These are phyloP conservation scores for Fissipunctia ypsillon DNA, from an alignment of 2,888 invertebrate species.

Conservation along the genomic window DNA sequence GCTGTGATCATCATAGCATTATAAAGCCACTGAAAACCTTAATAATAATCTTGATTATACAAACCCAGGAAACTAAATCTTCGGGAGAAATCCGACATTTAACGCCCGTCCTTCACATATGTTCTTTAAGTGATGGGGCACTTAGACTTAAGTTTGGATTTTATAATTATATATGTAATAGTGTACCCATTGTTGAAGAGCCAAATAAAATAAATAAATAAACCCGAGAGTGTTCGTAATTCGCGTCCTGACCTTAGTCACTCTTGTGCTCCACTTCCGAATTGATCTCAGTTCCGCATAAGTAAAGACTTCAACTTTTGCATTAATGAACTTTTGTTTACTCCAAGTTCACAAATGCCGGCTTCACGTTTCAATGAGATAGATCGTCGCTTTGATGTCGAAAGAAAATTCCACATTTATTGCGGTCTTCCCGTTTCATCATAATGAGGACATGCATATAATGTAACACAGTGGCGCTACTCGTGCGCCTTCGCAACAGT, in stretches of 20 bases:
- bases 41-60: background rate
- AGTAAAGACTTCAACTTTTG: background rate
- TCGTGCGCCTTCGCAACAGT: conserved; percentile 8
- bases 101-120: conserved; percentile 8
- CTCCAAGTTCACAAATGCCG: background rate
- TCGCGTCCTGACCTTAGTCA: conserved; percentile 9
- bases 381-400: background rate
- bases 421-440: background rate
- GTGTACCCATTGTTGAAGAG: too few species aligned
- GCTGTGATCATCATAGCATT: background rate
- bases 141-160: too few species aligned
- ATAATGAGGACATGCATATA: background rate
- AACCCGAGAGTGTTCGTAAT: too few species aligned
- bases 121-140: too few species aligned
- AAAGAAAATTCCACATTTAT: background rate
- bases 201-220: too few species aligned
- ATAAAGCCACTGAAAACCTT: background rate
- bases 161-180: too few species aligned
- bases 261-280: conserved; percentile 27
- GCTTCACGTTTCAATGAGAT: conserved; percentile 1
- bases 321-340: background rate
- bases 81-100: background rate
- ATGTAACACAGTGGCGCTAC: background rate
- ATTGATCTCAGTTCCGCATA: conserved; percentile 17
- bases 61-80: background rate